Evolutionary conservation across 2,888 invertebrate genomes (phyloP), one percentile per base, ranked within the genome.

Genomic region (Drosophila subquinaria): DNA sequence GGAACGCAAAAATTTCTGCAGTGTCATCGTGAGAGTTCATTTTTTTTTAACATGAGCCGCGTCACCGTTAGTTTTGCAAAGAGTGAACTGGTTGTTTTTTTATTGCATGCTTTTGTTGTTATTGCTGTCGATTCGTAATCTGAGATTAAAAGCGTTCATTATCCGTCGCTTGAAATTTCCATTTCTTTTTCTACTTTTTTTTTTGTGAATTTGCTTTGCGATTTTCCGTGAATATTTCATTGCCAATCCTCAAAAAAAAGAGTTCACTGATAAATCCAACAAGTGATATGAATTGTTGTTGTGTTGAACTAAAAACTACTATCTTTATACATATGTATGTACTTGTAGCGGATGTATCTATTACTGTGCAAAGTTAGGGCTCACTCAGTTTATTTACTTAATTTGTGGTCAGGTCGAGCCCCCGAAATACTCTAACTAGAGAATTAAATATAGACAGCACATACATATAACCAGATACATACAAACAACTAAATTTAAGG

Each of bases 1-100:
- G 69, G 15, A 42, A 43, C 69, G 47, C 69, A 59, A 63, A 47
- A 59, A 53, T 79, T 66, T 75, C 8, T 84, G 86, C 79, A 63
- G 10, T 43, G 88, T 87, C 86, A 87, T 88, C 86, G 76, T 87
- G 80, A 87, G 88, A 78, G 87, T 72, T 85, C 74, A 70, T 38
- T 64, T 75, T 81, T 81, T 73, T 69, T 62, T 62, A 23, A 60
- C 67, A 38, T 79, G 42, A 42, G 81, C 69, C 45, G 30, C 66
- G 85, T 86, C 86, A 80, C 76, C 78, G 86, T 89, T 80, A 80
- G 85, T 62, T 81, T 73, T n/a, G 70, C 73, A 63, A 78, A 48
- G 13, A 43, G 53, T 35, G 35, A 57, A 33, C 20, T 64, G 61
- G 48, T 69, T 73, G 55, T 61, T 69, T 40, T 57, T 53, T 55